Evolutionary conservation across 1,140 invertebrate genomes (phyloP).

Genomic region (Cheumatopsyche charites): DNA sequence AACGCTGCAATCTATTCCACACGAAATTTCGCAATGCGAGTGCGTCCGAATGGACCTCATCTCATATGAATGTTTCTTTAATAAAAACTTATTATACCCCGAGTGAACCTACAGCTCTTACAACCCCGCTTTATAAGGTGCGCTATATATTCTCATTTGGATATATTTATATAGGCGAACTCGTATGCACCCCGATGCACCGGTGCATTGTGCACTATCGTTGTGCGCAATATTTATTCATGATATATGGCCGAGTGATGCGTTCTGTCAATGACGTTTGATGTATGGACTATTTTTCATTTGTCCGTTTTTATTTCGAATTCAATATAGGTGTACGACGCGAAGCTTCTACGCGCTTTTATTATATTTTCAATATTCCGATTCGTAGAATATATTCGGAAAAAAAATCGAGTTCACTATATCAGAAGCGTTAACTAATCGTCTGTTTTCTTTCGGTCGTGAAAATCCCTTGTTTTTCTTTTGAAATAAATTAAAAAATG

Average conservation of each 20-base stretch:
- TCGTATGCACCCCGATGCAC: not conserved
- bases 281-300: slow-evolving; percentile 17
- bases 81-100: slow-evolving; percentile 29
- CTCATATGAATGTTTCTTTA: slow-evolving; percentile 29
- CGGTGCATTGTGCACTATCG: slow-evolving; percentile 16
- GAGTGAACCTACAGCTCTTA: slow-evolving; percentile 33
- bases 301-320: not conserved
- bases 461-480: not conserved
- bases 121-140: not conserved
- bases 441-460: not conserved
- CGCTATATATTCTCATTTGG: too few relatives aligned
- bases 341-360: not conserved
- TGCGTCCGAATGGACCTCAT: slow-evolving; percentile 32
- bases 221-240: slow-evolving; percentile 39
- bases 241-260: slow-evolving; percentile 36
- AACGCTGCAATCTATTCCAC: too few relatives aligned
- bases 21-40: too few relatives aligned
- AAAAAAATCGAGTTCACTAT: too few relatives aligned
- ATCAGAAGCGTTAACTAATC: not conserved
- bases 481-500: slow-evolving; percentile 3
- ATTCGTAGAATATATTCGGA: not conserved
- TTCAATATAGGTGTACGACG: not conserved
- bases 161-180: not conserved
- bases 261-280: slow-evolving; percentile 37
- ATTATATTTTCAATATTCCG: not conserved